Percentiles rank a stretch among this genome's conserved stretches.
These are phyloP conservation scores for Habropoda laboriosa DNA, from an alignment of 1,140 invertebrate genomes.

Conservation along the genomic window DNA sequence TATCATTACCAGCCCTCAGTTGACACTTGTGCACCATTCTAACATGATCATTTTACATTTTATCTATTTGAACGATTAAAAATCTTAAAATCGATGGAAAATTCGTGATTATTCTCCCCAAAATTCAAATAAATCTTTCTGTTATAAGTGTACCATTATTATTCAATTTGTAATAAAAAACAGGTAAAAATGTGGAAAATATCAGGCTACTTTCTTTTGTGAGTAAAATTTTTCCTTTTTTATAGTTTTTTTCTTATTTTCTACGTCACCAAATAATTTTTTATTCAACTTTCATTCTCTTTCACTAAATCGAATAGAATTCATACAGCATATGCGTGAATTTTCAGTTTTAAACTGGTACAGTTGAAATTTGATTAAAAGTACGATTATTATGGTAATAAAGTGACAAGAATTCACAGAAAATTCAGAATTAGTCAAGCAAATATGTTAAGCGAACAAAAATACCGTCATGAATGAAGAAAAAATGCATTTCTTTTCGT, in stretches of 20 bases:
- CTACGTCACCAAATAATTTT: background rate
- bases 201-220: background rate
- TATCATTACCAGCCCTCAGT: constrained; percentile 31
- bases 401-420: constrained; percentile 20
- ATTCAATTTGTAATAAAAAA: background rate
- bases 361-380: too few relatives aligned
- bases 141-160: background rate
- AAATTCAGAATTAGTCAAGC: constrained; percentile 36
- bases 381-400: background rate
- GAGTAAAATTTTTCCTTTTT: background rate
- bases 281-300: background rate
- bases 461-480: background rate
- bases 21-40: constrained; percentile 13
- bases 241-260: background rate
- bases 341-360: background rate
- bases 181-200: background rate
- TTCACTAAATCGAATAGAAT: background rate
- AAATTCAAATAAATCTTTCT: background rate
- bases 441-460: background rate
- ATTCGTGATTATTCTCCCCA: background rate
- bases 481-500: background rate
- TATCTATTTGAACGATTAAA: background rate
- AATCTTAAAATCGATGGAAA: background rate
- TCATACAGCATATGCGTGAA: too few relatives aligned
- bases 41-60: background rate